Percentiles rank a stretch among this genome's conserved stretches.
Evolutionary conservation across 2,113 vertebrate genomes (phyloP).

Genomic region (Nansenia antarctica): DNA sequence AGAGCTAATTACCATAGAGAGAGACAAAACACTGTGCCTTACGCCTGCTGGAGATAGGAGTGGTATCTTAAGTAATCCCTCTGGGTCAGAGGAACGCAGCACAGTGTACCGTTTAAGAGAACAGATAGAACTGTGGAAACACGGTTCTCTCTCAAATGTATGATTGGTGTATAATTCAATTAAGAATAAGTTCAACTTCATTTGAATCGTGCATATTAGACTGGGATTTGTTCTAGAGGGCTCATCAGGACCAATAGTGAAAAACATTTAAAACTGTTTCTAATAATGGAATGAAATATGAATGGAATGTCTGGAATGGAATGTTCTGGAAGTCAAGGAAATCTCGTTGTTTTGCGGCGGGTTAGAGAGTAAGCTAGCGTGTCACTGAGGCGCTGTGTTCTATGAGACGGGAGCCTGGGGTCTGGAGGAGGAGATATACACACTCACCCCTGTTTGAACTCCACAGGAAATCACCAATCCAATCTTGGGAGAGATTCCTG

Average conservation of each 20-base stretch:
- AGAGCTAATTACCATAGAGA: slow-evolving; percentile 52
- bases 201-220: not conserved
- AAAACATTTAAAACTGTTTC: too few relatives aligned
- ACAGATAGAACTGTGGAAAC: slow-evolving; percentile 2
- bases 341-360: too few relatives aligned
- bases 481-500: slow-evolving; percentile 38
- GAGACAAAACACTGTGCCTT: not conserved
- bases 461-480: slow-evolving; percentile 42
- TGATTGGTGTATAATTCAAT: slow-evolving; percentile 11
- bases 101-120: slow-evolving; percentile 17
- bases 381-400: not conserved
- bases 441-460: slow-evolving; percentile 63
- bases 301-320: too few relatives aligned
- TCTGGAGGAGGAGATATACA: slow-evolving; percentile 4
- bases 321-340: too few relatives aligned
- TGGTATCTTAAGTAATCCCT: slow-evolving; percentile 32
- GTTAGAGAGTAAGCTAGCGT: not conserved
- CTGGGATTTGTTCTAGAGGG: not conserved
- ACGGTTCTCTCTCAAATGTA: not conserved
- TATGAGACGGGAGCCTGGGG: not conserved
- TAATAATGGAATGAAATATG: too few relatives aligned
- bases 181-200: slow-evolving; percentile 1
- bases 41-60: slow-evolving; percentile 12
- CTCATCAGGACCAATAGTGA: too few relatives aligned
- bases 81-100: slow-evolving; percentile 20